These are phyloP conservation scores for Glaucopsyche alexis DNA, from an alignment of 2,888 invertebrate genomes.

Conservation along the genomic window DNA sequence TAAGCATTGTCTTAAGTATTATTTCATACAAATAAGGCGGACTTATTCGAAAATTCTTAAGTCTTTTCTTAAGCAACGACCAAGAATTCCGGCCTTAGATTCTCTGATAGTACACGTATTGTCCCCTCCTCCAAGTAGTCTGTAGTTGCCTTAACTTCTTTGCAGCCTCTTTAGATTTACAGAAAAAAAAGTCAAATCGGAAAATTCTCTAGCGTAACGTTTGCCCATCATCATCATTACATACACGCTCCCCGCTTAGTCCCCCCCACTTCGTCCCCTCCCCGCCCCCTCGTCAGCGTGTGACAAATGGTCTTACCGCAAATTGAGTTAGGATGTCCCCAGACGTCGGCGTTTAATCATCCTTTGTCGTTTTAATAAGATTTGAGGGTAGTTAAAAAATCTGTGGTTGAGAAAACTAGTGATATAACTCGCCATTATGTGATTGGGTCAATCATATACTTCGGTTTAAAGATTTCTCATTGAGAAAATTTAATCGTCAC, in stretches of 20 bases:
- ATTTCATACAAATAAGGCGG: no score
- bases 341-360: conserved; percentile 51
- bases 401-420: not conserved
- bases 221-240: conserved; percentile 13
- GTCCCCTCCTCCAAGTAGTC: no score
- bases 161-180: no score
- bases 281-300: conserved; percentile 34
- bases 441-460: no score
- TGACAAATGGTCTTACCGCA: conserved; percentile 58
- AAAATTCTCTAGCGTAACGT: not conserved
- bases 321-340: conserved; percentile 55
- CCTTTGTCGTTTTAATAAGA: conserved; percentile 38
- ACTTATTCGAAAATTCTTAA: no score
- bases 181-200: not conserved
- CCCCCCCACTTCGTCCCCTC: not conserved
- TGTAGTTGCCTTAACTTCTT: no score
- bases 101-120: no score
- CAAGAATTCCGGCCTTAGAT: no score
- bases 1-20: no score
- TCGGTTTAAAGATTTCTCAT: no score
- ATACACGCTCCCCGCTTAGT: not conserved
- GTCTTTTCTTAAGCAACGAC: no score
- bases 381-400: conserved; percentile 37
- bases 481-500: no score
- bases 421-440: not conserved